Evolutionary conservation across 1,140 invertebrate species (phyloP).

Genomic region (Lutraria rhynchaena): DNA sequence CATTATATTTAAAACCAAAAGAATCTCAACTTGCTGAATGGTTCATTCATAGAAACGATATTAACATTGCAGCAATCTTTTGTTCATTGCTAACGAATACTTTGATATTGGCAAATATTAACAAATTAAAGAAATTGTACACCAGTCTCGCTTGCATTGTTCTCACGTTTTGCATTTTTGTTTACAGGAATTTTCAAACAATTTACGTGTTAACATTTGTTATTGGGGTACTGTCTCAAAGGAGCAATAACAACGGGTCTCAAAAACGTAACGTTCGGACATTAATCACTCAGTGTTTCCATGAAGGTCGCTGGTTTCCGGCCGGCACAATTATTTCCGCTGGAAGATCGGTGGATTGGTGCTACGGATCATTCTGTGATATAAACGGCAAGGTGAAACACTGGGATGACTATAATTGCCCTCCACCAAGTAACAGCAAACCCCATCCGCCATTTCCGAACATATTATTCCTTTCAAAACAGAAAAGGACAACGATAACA

Average conservation of each 20-base stretch:
- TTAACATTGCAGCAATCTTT: too few relatives aligned
- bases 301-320: constrained; percentile 46
- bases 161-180: too few relatives aligned
- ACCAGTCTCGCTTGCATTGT: too few relatives aligned
- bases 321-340: constrained; percentile 17
- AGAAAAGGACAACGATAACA: background rate
- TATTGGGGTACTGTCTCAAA: too few relatives aligned
- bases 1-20: too few relatives aligned
- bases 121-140: too few relatives aligned
- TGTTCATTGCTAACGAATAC: too few relatives aligned
- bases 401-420: constrained; percentile 54
- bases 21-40: too few relatives aligned
- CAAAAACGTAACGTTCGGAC: background rate
- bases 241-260: background rate
- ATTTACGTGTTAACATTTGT: too few relatives aligned
- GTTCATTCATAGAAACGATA: too few relatives aligned
- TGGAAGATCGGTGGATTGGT: constrained; percentile 37
- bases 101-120: too few relatives aligned
- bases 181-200: too few relatives aligned
- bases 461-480: background rate
- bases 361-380: constrained; percentile 50
- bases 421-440: constrained; percentile 2
- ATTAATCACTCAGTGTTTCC: constrained; percentile 37
- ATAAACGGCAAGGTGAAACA: constrained; percentile 29
- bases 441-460: constrained; percentile 35